Conservation (phyloP, 2,797 vertebrate species). For the Neomorphus geoffroyi region DNA sequence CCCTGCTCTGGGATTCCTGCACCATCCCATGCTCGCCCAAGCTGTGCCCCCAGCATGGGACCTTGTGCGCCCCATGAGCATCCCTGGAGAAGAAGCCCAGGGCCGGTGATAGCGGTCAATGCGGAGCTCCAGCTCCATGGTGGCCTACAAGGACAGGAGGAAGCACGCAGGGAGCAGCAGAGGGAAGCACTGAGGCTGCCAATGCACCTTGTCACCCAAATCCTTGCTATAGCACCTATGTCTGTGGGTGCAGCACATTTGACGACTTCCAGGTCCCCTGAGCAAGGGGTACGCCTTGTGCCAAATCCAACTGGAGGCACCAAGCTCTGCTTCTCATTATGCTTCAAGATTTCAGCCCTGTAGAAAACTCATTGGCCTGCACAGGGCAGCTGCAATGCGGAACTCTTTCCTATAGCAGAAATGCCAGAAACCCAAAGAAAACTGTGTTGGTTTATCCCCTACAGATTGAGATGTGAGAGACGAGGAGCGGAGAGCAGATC, state of each 20-base stretch:
- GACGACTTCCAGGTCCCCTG: not conserved
- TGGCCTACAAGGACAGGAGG: not conserved
- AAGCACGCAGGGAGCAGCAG: not conserved
- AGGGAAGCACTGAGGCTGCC: rapidly evolving
- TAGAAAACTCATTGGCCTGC: not conserved
- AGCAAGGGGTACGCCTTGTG: not conserved
- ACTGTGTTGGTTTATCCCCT: rapidly evolving
- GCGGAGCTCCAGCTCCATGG: rapidly evolving
- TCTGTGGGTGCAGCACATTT: rapidly evolving
- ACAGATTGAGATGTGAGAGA: not conserved
- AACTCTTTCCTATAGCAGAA: not conserved
- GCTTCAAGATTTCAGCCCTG: not conserved
- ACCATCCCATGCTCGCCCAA: rapidly evolving
- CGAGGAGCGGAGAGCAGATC: not conserved
- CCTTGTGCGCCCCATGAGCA: rapidly evolving
- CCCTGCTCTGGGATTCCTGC: not conserved
- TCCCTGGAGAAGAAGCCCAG: rapidly evolving
- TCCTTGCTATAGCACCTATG: rapidly evolving
- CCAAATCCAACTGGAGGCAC: not conserved
- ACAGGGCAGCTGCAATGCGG: not conserved
- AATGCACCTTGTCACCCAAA: rapidly evolving
- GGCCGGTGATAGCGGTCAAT: not conserved
- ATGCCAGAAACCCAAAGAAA: not conserved
- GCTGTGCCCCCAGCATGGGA: not conserved
- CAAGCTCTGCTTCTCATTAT: rapidly evolving